Conservation (phyloP, 2,113 vertebrate species). For the Pan paniscus region DNA sequence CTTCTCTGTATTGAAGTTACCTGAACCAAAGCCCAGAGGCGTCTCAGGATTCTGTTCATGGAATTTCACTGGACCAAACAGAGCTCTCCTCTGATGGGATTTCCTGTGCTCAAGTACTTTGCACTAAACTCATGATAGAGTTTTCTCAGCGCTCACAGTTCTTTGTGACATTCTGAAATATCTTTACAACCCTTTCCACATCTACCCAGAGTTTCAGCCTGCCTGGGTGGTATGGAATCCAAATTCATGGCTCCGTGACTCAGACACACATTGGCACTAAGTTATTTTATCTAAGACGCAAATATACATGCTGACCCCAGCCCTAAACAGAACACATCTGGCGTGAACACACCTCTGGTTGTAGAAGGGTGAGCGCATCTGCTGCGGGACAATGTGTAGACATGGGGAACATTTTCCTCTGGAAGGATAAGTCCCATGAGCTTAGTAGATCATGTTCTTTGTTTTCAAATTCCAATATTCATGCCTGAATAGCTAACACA, state of each 20-base stretch:
- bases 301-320: neutral
- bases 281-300: neutral
- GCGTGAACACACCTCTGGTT: neutral
- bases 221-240: neutral
- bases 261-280: neutral
- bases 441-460: slow-evolving; percentile 24
- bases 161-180: neutral
- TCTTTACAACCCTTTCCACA: neutral
- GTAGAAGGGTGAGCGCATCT: neutral
- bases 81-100: neutral
- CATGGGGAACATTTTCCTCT: neutral
- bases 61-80: neutral
- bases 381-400: too few relatives aligned
- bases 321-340: neutral
- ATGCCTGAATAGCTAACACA: slow-evolving; percentile 55
- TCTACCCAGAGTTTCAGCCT: neutral
- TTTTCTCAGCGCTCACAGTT: neutral
- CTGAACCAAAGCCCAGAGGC: neutral
- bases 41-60: neutral
- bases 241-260: neutral
- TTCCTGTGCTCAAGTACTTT: neutral
- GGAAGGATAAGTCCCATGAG: neutral
- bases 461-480: slow-evolving; percentile 57
- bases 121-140: neutral
- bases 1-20: neutral